Evolutionary conservation across 2,797 vertebrate genomes (phyloP).

Genomic region (Gadopsis bispinosus): DNA sequence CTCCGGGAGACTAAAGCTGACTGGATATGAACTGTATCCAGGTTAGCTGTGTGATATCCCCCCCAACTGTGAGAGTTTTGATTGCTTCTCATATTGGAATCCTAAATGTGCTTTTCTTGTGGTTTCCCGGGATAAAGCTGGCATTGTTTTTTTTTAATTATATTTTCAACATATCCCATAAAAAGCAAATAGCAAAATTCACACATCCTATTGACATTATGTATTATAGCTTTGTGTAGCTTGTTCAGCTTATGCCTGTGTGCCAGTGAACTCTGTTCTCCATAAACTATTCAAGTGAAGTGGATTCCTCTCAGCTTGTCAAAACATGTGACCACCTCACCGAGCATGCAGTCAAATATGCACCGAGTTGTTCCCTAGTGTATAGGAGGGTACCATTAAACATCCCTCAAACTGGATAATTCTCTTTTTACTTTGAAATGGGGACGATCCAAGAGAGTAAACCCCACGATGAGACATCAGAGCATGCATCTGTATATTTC

Average conservation of each 20-base stretch:
- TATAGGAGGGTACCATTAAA: constrained; percentile 16
- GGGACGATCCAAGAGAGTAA: constrained; percentile 1
- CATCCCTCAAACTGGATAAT: constrained; percentile 3
- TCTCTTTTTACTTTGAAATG: constrained; percentile 23
- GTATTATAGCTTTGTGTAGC: no score
- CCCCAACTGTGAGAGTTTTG: constrained; percentile 8
- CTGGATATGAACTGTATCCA: background rate
- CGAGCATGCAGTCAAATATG: background rate
- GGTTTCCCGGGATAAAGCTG: background rate
- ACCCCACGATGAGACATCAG: constrained; percentile 16
- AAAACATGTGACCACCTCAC: background rate
- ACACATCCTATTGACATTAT: background rate
- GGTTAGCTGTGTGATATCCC: background rate
- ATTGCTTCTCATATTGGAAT: constrained; percentile 30
- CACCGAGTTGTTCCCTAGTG: background rate
- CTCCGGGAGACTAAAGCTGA: background rate
- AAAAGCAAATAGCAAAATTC: background rate
- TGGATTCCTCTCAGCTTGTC: background rate
- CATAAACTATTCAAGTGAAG: background rate
- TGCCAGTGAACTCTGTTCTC: background rate
- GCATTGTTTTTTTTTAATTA: background rate
- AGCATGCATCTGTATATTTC: background rate
- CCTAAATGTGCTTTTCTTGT: constrained; percentile 6
- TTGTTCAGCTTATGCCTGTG: background rate
- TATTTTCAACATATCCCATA: constrained; percentile 1